Conservation (phyloP, 2,888 invertebrate species). For the Spodoptera littoralis region DNA sequence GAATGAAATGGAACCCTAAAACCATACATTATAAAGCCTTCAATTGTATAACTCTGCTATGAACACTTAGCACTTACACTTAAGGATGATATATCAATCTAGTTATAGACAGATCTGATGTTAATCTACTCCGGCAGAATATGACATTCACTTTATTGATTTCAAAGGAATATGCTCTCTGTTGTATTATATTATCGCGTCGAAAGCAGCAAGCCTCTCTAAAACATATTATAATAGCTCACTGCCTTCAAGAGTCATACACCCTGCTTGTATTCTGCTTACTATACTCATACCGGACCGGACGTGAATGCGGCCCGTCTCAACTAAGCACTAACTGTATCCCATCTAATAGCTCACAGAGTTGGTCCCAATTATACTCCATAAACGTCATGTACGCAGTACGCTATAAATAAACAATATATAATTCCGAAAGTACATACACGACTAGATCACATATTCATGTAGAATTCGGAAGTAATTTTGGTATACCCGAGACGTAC, state of each 20-base stretch:
- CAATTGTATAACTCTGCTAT: constrained; percentile 69
- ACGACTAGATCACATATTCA: constrained; percentile 89
- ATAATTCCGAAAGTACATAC: constrained; percentile 89
- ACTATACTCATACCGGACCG: constrained; percentile 63
- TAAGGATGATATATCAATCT: constrained; percentile 75
- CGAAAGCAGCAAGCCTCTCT: constrained; percentile 83
- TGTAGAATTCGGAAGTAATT: constrained; percentile 88
- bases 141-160: constrained; percentile 64
- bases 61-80: constrained; percentile 73
- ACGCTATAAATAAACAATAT: constrained; percentile 85
- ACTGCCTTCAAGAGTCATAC: constrained; percentile 81
- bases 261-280: constrained; percentile 72
- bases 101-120: constrained; percentile 84
- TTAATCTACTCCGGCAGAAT: constrained; percentile 77
- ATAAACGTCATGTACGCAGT: constrained; percentile 82
- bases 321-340: constrained; percentile 70
- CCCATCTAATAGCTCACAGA: constrained; percentile 79
- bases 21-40: constrained; percentile 59
- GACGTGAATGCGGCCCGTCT: constrained; percentile 55
- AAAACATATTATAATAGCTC: constrained; percentile 87
- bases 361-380: constrained; percentile 87
- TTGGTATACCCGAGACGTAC: constrained; percentile 85
- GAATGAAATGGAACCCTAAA: constrained; percentile 68
- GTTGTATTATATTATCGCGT: constrained; percentile 80
- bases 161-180: constrained; percentile 78